These are phyloP conservation scores for Heterohyrax brucei DNA, from an alignment of 2,797 vertebrate species.

Conservation along the genomic window DNA sequence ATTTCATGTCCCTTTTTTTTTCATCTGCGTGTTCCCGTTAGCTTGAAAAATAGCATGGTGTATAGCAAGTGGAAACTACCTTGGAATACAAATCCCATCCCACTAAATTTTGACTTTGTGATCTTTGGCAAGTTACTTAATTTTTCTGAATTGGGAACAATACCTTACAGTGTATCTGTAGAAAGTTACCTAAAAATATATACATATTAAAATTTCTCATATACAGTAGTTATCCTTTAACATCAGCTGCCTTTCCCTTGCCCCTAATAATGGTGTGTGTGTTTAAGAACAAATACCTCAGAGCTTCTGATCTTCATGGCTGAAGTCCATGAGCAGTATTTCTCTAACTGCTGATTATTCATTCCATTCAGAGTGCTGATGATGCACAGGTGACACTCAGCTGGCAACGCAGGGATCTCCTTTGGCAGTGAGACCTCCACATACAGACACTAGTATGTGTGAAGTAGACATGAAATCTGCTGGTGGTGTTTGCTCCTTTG, in stretches of 20 bases:
- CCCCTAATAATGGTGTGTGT: neutral
- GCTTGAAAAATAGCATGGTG: slow-evolving; percentile 37
- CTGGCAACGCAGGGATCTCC: neutral
- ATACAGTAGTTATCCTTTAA: neutral
- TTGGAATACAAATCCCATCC: neutral
- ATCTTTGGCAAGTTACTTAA: slow-evolving; percentile 30
- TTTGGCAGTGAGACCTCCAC: neutral
- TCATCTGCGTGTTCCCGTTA: neutral
- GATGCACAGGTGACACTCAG: neutral
- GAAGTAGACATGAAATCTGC: neutral
- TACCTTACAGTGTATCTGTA: slow-evolving; percentile 8
- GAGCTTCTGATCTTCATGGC: neutral
- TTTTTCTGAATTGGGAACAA: slow-evolving; percentile 43
- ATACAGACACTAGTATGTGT: neutral
- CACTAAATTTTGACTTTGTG: neutral
- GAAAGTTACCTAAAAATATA: slow-evolving; percentile 14
- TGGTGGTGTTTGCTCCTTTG: neutral
- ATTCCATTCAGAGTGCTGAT: neutral
- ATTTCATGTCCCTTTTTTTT: neutral
- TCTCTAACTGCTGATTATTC: slow-evolving; percentile 32
- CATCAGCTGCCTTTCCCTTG: neutral
- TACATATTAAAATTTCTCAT: neutral
- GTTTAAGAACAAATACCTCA: slow-evolving; percentile 13
- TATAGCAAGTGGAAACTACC: neutral
- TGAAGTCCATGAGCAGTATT: neutral